Evolutionary conservation across 2,888 invertebrate species (phyloP).

Genomic region (Tipula confusa): DNA sequence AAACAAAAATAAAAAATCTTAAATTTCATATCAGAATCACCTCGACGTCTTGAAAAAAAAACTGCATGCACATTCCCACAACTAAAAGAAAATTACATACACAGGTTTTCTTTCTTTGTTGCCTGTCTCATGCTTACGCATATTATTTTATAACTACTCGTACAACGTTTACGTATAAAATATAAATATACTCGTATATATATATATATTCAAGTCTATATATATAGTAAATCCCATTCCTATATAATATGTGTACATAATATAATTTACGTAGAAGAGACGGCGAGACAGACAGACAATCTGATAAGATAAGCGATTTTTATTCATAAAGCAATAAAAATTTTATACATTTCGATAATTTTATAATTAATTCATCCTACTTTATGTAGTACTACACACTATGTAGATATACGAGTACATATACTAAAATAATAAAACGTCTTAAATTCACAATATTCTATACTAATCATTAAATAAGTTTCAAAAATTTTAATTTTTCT

Average conservation of each 20-base stretch:
- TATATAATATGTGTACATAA: not conserved
- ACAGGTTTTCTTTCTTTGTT: not conserved
- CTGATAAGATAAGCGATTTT: not conserved
- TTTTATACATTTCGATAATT: not conserved
- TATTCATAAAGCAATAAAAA: conserved; percentile 1
- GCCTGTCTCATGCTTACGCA: not conserved
- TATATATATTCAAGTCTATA: no score
- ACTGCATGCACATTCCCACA: not conserved
- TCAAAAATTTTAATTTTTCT: not conserved
- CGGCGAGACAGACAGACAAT: conserved; percentile 12
- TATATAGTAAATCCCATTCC: not conserved
- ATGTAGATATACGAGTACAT: not conserved
- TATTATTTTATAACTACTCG: not conserved
- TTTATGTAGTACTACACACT: not conserved
- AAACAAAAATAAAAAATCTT: not conserved
- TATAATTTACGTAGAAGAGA: not conserved
- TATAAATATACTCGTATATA: not conserved
- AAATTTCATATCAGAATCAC: not conserved
- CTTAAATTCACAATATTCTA: not conserved
- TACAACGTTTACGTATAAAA: no score
- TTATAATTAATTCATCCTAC: conserved; percentile 9
- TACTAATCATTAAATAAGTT: not conserved
- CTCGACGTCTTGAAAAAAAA: not conserved
- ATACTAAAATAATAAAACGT: not conserved
- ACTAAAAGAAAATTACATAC: not conserved